Conservation (phyloP, 2,888 invertebrate species). For the Orgyia antiqua region DNA sequence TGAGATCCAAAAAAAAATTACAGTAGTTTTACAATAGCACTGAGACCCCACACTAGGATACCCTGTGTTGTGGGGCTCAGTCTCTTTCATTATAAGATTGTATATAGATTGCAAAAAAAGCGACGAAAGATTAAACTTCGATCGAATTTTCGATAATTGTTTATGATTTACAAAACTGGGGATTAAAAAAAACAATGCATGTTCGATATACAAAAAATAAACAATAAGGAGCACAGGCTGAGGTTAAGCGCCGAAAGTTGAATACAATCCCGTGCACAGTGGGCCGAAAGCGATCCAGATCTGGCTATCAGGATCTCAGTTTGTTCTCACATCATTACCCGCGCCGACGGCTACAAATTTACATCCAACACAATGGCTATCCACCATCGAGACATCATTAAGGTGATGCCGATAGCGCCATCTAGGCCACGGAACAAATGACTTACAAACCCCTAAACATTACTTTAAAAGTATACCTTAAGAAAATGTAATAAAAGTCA, state of each 20-base stretch:
- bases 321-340: constrained; percentile 79
- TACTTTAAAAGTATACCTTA: constrained; percentile 41
- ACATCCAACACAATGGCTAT: constrained; percentile 79
- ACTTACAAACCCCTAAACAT: constrained; percentile 29
- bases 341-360: constrained; percentile 79
- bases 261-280: constrained; percentile 59
- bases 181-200: constrained; percentile 45
- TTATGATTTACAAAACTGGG: constrained; percentile 53
- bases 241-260: constrained; percentile 51
- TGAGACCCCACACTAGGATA: no score
- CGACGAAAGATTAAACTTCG: no score
- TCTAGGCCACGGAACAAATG: constrained; percentile 42
- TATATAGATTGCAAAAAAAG: no score
- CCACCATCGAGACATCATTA: constrained; percentile 79
- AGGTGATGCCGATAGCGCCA: constrained; percentile 79
- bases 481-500: constrained; percentile 22
- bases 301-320: constrained; percentile 75
- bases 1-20: no score
- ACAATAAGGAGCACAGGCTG: constrained; percentile 42
- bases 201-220: constrained; percentile 46
- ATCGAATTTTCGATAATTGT: constrained; percentile 23
- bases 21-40: no score
- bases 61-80: no score
- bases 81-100: no score
- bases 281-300: constrained; percentile 69